These are phyloP conservation scores for Eptesicus fuscus DNA, from an alignment of 2,113 vertebrate species.

Conservation along the genomic window DNA sequence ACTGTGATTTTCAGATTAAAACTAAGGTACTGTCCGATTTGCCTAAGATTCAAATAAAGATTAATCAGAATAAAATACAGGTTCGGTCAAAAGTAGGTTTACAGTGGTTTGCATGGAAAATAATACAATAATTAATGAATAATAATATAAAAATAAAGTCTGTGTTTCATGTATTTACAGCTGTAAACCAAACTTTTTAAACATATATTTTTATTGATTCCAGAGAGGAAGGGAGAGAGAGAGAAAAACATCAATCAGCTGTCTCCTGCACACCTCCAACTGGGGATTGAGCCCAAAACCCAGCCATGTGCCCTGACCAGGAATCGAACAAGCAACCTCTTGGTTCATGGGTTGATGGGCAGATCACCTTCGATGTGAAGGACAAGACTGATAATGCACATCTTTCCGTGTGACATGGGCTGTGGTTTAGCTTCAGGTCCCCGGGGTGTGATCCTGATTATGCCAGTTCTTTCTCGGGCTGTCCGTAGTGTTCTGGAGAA, in stretches of 20 bases:
- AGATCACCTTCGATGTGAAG: not conserved
- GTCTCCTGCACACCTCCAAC: too few relatives aligned
- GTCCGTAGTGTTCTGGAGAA: not conserved
- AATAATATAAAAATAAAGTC: not conserved
- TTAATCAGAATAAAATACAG: not conserved
- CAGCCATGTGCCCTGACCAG: too few relatives aligned
- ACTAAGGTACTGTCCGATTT: not conserved
- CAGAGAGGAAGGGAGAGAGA: too few relatives aligned
- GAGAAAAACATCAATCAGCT: too few relatives aligned
- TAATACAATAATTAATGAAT: not conserved
- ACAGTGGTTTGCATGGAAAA: not conserved
- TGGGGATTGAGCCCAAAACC: too few relatives aligned
- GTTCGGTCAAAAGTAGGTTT: not conserved
- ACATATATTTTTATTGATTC: too few relatives aligned
- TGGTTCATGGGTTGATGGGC: too few relatives aligned
- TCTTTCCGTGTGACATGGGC: not conserved
- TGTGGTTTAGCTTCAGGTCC: not conserved
- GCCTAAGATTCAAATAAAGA: not conserved
- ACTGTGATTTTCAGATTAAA: not conserved
- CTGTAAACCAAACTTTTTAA: not conserved
- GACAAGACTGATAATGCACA: not conserved
- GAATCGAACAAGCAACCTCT: too few relatives aligned
- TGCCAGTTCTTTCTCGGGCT: not conserved
- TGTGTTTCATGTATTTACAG: not conserved
- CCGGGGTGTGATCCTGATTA: not conserved